Conservation (phyloP, 1,140 invertebrate species). For the Tetranychus urticae region DNA sequence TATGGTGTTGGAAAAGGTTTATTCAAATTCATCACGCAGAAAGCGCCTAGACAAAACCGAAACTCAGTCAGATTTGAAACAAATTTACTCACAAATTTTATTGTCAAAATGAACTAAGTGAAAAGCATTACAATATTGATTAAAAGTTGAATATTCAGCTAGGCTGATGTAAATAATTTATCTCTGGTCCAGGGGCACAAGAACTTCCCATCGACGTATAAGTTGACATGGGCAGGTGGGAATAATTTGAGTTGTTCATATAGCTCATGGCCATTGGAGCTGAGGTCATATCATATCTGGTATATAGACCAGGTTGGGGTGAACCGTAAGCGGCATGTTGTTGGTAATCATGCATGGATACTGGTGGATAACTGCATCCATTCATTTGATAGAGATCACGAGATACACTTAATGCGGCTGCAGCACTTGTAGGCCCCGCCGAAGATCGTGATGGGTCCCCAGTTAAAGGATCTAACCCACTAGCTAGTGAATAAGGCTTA, state of each 20-base stretch:
- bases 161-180: conserved; percentile 23
- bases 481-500: conserved; percentile 54
- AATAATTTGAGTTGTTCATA: conserved; percentile 48
- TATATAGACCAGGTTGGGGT: conserved; percentile 9
- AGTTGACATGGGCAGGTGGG: conserved; percentile 30
- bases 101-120: no score
- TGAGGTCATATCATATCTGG: conserved; percentile 24
- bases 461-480: conserved; percentile 8
- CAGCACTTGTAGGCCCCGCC: conserved; percentile 20
- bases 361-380: conserved; percentile 68
- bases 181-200: conserved; percentile 32
- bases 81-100: no score
- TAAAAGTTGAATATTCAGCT: no score
- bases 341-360: conserved; percentile 44
- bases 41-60: no score
- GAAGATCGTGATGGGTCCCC: neutral
- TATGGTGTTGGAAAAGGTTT: no score
- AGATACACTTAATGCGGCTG: conserved; percentile 24
- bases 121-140: no score
- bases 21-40: no score
- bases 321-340: conserved; percentile 30
- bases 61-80: no score
- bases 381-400: conserved; percentile 59
- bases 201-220: conserved; percentile 17
- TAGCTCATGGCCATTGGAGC: conserved; percentile 31